Conservation (phyloP, 2,888 invertebrate species). For the Ophion costatus region DNA sequence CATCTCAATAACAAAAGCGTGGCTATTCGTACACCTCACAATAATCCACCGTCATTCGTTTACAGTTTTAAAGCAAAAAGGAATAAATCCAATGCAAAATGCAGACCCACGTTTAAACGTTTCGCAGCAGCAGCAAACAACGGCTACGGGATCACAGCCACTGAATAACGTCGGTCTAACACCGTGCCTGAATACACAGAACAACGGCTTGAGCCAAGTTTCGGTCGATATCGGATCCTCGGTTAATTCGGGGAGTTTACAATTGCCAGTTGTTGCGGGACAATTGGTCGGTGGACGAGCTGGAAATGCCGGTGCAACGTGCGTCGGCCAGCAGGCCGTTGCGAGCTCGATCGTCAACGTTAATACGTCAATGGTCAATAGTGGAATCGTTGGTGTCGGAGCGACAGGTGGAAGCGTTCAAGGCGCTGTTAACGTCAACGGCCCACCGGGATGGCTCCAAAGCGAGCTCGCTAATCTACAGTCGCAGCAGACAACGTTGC, state of each 20-base stretch:
- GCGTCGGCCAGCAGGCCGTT: constrained; percentile 72
- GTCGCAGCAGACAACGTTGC: constrained; percentile 91
- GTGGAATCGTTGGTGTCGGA: constrained; percentile 29
- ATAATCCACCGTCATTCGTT: constrained; percentile 84
- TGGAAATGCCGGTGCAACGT: constrained; percentile 75
- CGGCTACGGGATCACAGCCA: constrained; percentile 81
- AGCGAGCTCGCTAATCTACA: constrained; percentile 81
- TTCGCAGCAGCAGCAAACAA: constrained; percentile 78
- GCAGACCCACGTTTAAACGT: constrained; percentile 83
- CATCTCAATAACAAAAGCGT: constrained; percentile 50
- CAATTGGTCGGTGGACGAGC: constrained; percentile 68
- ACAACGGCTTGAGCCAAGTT: constrained; percentile 81
- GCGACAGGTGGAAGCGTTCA: constrained; percentile 64
- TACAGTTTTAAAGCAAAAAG: constrained; percentile 91
- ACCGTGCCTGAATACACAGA: constrained; percentile 84
- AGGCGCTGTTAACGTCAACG: constrained; percentile 77
- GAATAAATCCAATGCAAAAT: constrained; percentile 84
- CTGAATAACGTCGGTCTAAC: constrained; percentile 86
- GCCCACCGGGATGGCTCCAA: constrained; percentile 85
- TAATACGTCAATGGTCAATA: constrained; percentile 75
- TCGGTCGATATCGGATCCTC: constrained; percentile 77
- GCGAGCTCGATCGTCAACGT: constrained; percentile 74
- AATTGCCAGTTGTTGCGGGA: constrained; percentile 72
- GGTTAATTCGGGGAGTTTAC: constrained; percentile 74
- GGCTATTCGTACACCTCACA: constrained; percentile 74